Percentiles rank a stretch among this genome's conserved stretches.
phyloP scores from a whole-genome alignment of 2,113 vertebrate genomes.

The Lepisosteus oculatus region DNA sequence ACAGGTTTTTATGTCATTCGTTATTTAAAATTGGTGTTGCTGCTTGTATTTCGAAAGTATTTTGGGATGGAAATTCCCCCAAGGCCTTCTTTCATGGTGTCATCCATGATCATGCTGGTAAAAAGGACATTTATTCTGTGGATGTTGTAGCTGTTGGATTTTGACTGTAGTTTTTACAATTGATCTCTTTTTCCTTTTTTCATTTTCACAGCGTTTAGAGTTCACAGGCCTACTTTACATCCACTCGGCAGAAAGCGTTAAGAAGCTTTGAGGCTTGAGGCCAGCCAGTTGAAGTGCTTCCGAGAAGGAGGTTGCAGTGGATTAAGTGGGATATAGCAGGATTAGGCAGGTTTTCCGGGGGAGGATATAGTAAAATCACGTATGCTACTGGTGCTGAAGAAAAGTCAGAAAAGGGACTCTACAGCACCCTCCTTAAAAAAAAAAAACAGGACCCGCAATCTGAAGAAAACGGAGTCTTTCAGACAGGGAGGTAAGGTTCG shows the following conservation, averaged over 20 bases:
- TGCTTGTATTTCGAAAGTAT: too few species aligned
- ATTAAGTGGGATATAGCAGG: slow-evolving; percentile 67
- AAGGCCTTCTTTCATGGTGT: too few species aligned
- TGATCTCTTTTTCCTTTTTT: background rate
- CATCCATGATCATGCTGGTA: too few species aligned
- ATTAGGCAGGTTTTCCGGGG: slow-evolving; percentile 53
- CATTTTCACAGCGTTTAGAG: background rate
- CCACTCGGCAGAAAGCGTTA: slow-evolving; percentile 50
- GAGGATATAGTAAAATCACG: background rate
- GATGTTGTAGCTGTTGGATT: too few species aligned
- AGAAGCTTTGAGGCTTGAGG: slow-evolving; percentile 54
- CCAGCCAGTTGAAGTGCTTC: slow-evolving; percentile 32
- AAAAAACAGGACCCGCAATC: background rate
- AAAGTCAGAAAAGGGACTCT: background rate
- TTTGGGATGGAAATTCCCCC: too few species aligned
- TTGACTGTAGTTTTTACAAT: too few species aligned
- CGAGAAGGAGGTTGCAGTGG: slow-evolving; percentile 50
- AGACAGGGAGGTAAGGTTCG: too few species aligned
- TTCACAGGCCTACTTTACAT: background rate
- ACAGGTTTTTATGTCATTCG: too few species aligned
- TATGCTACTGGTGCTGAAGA: background rate
- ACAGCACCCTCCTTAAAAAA: background rate
- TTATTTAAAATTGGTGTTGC: too few species aligned
- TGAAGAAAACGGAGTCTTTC: too few species aligned
- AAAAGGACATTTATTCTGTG: too few species aligned